Evolutionary conservation across 1,140 invertebrate genomes (phyloP).

Genomic region (Yoshiicerus persimilis): DNA sequence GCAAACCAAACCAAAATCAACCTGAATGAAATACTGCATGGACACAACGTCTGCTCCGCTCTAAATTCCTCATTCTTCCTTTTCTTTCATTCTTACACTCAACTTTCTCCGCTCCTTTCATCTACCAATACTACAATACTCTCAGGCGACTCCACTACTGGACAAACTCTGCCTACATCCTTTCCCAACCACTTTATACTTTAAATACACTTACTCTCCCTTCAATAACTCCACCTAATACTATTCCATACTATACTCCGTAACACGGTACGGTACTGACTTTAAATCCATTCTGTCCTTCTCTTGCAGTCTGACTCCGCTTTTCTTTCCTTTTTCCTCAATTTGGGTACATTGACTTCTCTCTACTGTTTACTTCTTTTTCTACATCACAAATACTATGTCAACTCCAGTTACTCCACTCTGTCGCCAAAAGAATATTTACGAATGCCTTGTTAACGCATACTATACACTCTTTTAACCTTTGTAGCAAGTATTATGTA

Average conservation of each 20-base stretch:
- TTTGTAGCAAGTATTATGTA: too few relatives aligned
- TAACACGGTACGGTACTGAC: not conserved
- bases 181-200: too few relatives aligned
- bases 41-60: not conserved
- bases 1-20: not conserved
- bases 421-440: too few relatives aligned
- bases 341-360: not conserved
- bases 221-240: not conserved
- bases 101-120: not conserved
- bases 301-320: not conserved
- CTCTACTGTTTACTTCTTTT: not conserved
- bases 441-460: too few relatives aligned
- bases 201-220: too few relatives aligned
- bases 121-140: too few relatives aligned
- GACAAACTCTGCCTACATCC: too few relatives aligned
- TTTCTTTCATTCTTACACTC: not conserved
- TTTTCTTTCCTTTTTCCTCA: not conserved
- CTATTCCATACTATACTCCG: not conserved
- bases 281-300: not conserved
- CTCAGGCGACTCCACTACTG: too few relatives aligned
- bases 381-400: too few relatives aligned
- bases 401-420: too few relatives aligned
- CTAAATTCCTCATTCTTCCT: slow-evolving; percentile 8
- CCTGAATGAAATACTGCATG: slow-evolving; percentile 3
- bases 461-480: too few relatives aligned